Evolutionary conservation across 1,140 invertebrate genomes (phyloP).

Genomic region (Anoplophora glabripennis): DNA sequence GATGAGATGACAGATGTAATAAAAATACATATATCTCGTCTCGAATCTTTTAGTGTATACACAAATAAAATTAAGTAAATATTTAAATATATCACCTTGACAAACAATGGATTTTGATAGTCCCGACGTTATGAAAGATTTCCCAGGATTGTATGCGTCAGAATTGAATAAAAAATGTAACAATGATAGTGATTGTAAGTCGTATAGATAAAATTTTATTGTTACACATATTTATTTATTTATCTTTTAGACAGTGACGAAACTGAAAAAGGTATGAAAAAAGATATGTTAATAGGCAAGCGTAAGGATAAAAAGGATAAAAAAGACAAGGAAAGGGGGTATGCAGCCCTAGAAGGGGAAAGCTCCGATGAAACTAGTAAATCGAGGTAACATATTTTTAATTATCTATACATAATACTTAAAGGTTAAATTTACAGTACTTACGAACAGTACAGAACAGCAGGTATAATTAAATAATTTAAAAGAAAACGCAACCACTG

Average conservation of each 20-base stretch:
- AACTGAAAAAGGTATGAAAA: slow-evolving; percentile 51
- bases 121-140: slow-evolving; percentile 86
- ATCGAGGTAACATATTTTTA: slow-evolving; percentile 3
- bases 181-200: slow-evolving; percentile 84
- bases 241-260: slow-evolving; percentile 46
- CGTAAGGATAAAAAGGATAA: slow-evolving; percentile 79
- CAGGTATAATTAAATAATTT: too few relatives aligned
- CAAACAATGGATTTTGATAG: slow-evolving; percentile 81
- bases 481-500: too few relatives aligned
- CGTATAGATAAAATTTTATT: slow-evolving; percentile 22
- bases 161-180: slow-evolving; percentile 70
- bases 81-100: too few relatives aligned
- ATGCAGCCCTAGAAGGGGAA: slow-evolving; percentile 88
- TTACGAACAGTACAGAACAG: too few relatives aligned
- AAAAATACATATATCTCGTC: too few relatives aligned
- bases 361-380: slow-evolving; percentile 84
- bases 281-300: slow-evolving; percentile 59
- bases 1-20: too few relatives aligned
- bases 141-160: slow-evolving; percentile 81
- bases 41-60: too few relatives aligned
- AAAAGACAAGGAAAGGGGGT: slow-evolving; percentile 79
- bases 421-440: too few relatives aligned
- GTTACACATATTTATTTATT: slow-evolving; percentile 16
- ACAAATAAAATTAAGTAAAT: too few relatives aligned
- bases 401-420: too few relatives aligned